Base-by-base conservation (phyloP, 2,888 invertebrate species). In the Ernsta delagoae region DNA sequence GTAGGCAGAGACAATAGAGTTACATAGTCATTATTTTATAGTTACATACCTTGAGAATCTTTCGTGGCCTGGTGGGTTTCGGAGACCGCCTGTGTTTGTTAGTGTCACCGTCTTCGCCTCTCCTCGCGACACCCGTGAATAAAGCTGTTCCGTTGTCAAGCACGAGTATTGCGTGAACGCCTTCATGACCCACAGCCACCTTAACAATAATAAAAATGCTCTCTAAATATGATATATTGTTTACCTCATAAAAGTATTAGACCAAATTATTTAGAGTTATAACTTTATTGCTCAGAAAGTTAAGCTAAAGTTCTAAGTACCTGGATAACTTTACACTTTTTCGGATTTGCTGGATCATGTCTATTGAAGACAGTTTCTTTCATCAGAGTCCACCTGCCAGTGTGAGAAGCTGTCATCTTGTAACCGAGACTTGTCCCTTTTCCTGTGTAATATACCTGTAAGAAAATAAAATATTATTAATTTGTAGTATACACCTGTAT, bases 21-120 rank as follows among this genome's bases (percentile, higher is more conserved):
- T 16, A 16, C 16, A 16, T 16, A 16, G 16, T 16, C 1, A 16
- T 16, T 16, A 16, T 16, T 1, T 16, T 16, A 16, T 16, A 16
- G 16, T 16, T 41, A 54, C 11, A 24, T 71, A 98, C 96, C 92
- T 97, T 97, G 45, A 96, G 95, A 94, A 99, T 97, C 89, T 97
- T 98, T 90, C 98, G 98, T 9, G 98, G 98, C 80, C 98, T 98
- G 0, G 96, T 96, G 0, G 98, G 97, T 89, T 98, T 98, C 0
- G 98, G 97, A 79, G 97, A 97, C 3, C 98, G 94, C 4, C 98
- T 94, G 68, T 96, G 95, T 83, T 96, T 96, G 61, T 91, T 96
- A 72, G 95, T 95, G 82, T 99, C 99, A 0, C 98, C 98, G 86
- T 99, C 99, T 89, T 99, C 99, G 36, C 99, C 99, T 4, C 98